Percentiles rank a stretch among this genome's conserved stretches.
These are phyloP conservation scores for Sebastes variabilis DNA, from an alignment of 2,797 vertebrate species.

Conservation along the genomic window DNA sequence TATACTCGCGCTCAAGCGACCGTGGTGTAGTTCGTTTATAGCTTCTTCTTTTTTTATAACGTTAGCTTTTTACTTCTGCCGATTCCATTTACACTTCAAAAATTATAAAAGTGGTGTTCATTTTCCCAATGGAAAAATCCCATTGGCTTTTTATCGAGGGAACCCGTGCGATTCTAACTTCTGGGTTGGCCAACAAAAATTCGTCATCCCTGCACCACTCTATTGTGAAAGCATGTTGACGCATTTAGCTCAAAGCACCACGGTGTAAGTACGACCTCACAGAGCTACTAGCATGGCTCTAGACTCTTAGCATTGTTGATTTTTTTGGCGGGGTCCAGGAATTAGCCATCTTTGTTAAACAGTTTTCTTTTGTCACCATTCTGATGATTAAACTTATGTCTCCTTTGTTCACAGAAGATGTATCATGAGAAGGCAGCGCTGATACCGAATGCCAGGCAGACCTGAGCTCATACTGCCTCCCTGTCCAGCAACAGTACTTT, in stretches of 20 bases:
- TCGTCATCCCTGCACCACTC: too few species aligned
- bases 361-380: not conserved
- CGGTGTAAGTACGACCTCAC: rapidly evolving
- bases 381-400: not conserved
- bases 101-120: too few species aligned
- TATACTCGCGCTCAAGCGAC: too few species aligned
- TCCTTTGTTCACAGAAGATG: slow-evolving; percentile 57
- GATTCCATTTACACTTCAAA: too few species aligned
- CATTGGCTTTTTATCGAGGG: too few species aligned
- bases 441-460: slow-evolving; percentile 45
- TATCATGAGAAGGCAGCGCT: slow-evolving; percentile 43
- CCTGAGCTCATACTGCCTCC: slow-evolving; percentile 62
- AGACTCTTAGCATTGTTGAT: too few species aligned
- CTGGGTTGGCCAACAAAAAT: too few species aligned
- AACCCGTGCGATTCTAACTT: too few species aligned
- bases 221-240: not conserved
- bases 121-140: too few species aligned
- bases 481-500: slow-evolving; percentile 74
- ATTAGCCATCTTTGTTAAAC: not conserved
- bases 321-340: not conserved
- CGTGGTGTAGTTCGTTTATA: too few species aligned
- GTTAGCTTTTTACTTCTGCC: too few species aligned
- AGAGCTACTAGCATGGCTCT: not conserved
- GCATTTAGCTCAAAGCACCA: not conserved
- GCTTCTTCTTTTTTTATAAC: too few species aligned